Conservation (phyloP, 2,888 invertebrate species). For the Eugnorisma glareosa region DNA sequence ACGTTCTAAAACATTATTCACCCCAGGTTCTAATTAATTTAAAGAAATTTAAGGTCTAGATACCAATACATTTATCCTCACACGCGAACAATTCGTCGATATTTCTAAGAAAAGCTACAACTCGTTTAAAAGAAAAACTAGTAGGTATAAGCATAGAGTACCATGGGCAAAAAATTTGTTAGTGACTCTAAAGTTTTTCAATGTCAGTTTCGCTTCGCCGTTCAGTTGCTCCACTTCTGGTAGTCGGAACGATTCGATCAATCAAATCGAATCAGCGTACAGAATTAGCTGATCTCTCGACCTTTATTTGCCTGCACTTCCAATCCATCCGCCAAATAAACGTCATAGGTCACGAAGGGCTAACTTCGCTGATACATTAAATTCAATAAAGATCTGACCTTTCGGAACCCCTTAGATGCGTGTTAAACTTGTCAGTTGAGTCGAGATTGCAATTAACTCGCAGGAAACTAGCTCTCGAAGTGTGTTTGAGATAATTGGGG, state of each 20-base stretch:
- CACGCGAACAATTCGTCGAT: background rate
- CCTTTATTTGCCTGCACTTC: slow-evolving; percentile 15
- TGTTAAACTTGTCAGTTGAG: slow-evolving; percentile 51
- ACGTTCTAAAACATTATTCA: slow-evolving; percentile 32
- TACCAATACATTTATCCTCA: background rate
- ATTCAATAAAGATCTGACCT: slow-evolving; percentile 62
- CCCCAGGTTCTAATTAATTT: slow-evolving; percentile 31
- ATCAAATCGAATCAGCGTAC: slow-evolving; percentile 48
- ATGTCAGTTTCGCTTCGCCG: slow-evolving; percentile 11
- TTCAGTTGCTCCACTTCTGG: slow-evolving; percentile 12
- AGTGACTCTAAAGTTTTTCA: slow-evolving; percentile 5
- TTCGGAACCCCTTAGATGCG: slow-evolving; percentile 56
- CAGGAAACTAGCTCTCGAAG: slow-evolving; percentile 60
- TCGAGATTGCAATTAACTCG: slow-evolving; percentile 67
- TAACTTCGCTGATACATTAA: slow-evolving; percentile 18
- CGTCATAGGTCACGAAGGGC: slow-evolving; percentile 23
- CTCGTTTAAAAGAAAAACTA: slow-evolving; percentile 1
- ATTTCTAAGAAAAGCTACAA: slow-evolving; percentile 2
- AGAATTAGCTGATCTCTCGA: slow-evolving; percentile 28
- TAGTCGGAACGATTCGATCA: slow-evolving; percentile 37
- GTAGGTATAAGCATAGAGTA: slow-evolving; percentile 6
- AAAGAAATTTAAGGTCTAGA: background rate
- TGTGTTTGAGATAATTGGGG: slow-evolving; percentile 56
- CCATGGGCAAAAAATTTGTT: background rate
- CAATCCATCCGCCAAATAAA: slow-evolving; percentile 20